These are phyloP conservation scores for Nycticebus coucang DNA, from an alignment of 2,113 vertebrate species.

Conservation along the genomic window DNA sequence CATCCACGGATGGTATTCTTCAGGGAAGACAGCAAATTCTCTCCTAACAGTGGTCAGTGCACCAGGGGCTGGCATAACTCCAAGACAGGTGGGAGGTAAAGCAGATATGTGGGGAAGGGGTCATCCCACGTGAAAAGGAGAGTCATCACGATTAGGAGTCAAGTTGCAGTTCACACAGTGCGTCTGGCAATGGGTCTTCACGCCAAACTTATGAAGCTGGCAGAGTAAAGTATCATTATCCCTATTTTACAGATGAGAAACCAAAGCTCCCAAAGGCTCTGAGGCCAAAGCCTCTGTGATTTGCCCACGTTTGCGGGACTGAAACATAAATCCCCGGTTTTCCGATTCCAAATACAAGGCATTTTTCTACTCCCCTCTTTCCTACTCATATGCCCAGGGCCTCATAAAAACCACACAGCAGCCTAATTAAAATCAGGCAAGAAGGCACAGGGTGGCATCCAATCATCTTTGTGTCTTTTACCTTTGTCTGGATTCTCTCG, in stretches of 20 bases:
- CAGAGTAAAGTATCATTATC: background rate
- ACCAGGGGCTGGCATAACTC: background rate
- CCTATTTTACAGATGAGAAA: slow-evolving; percentile 11
- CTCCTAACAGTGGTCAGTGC: background rate
- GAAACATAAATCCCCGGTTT: background rate
- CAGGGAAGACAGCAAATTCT: background rate
- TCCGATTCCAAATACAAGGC: background rate
- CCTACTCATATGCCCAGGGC: background rate
- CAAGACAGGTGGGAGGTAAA: background rate
- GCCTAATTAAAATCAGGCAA: background rate
- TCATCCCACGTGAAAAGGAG: background rate
- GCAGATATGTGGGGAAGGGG: background rate
- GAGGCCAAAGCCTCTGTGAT: background rate
- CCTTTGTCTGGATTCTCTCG: background rate
- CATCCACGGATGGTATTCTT: background rate
- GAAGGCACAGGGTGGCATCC: background rate
- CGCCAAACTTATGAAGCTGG: background rate
- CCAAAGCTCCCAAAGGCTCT: background rate
- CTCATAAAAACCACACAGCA: background rate
- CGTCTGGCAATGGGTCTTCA: background rate
- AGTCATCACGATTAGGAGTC: background rate
- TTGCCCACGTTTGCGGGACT: background rate
- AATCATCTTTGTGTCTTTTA: background rate
- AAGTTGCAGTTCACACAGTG: background rate
- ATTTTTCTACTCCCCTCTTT: background rate